phyloP scores from a whole-genome alignment of 2,888 invertebrate genomes.

The Polydrusus cervinus region DNA sequence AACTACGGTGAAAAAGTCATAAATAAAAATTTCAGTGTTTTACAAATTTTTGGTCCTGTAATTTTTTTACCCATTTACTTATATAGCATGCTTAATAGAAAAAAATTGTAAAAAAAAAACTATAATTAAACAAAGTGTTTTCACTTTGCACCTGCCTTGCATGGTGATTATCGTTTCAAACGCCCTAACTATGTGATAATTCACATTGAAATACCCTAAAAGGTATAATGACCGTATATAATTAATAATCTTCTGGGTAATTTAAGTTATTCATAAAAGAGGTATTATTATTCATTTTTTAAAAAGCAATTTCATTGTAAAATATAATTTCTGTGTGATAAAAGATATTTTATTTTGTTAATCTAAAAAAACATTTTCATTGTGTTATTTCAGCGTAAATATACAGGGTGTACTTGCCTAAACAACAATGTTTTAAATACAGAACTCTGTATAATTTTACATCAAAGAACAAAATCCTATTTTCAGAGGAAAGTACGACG shows the following conservation, averaged over 20 bases:
- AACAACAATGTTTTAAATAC: too few relatives aligned
- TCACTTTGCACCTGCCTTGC: conserved; percentile 39
- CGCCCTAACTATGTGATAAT: conserved; percentile 40
- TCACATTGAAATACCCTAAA: conserved; percentile 48
- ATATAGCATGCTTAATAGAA: too few relatives aligned
- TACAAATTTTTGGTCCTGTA: too few relatives aligned
- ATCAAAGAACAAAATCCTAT: too few relatives aligned
- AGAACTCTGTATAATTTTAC: too few relatives aligned
- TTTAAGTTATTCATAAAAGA: conserved; percentile 46
- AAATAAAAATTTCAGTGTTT: too few relatives aligned
- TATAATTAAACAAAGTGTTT: conserved; percentile 36
- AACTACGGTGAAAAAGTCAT: too few relatives aligned
- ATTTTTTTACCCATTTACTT: too few relatives aligned
- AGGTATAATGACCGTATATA: conserved; percentile 42
- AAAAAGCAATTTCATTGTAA: conserved; percentile 38
- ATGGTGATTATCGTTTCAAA: conserved; percentile 43
- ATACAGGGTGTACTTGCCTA: too few relatives aligned
- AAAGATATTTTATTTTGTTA: conserved; percentile 13
- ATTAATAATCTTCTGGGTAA: conserved; percentile 41
- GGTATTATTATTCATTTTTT: conserved; percentile 4
- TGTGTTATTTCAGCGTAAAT: background rate
- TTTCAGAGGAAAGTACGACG: too few relatives aligned
- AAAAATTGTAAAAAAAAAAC: background rate
- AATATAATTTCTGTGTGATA: conserved; percentile 25
- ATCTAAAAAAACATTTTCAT: background rate